Evolutionary conservation across 2,113 vertebrate genomes (phyloP).

Genomic region (Rynchops niger): DNA sequence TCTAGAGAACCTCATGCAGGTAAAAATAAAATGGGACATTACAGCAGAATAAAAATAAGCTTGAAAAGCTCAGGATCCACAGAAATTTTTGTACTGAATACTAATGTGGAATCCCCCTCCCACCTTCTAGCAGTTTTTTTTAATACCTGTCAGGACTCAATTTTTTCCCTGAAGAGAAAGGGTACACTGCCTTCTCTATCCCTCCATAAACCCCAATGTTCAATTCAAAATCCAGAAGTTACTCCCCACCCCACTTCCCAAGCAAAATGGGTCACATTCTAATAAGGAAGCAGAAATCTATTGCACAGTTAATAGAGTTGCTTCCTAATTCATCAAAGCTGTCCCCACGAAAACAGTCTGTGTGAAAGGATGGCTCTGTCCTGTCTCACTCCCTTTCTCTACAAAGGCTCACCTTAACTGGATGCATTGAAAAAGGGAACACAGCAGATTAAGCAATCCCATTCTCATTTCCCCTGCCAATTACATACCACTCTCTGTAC

Average conservation of each 20-base stretch:
- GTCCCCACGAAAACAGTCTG: background rate
- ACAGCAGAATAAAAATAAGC: constrained; percentile 51
- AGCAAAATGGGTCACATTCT: constrained; percentile 28
- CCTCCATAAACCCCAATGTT: background rate
- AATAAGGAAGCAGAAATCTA: background rate
- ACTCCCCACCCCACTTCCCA: background rate
- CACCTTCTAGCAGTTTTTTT: background rate
- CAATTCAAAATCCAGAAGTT: background rate
- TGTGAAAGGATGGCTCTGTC: background rate
- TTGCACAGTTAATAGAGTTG: background rate
- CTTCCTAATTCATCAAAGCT: constrained; percentile 5
- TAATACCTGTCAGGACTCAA: background rate
- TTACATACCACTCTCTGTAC: background rate
- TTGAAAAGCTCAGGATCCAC: background rate
- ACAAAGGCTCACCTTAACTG: background rate
- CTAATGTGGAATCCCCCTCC: background rate
- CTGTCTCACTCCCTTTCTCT: background rate
- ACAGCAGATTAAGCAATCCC: background rate
- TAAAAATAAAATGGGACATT: constrained; percentile 38
- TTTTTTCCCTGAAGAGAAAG: background rate
- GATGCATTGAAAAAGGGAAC: background rate
- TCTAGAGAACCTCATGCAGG: background rate
- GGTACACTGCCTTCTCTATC: background rate
- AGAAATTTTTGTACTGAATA: background rate
- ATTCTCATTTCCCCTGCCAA: background rate